Base-by-base conservation (phyloP, 2,797 vertebrate species). In the Sphaeramia orbicularis region DNA sequence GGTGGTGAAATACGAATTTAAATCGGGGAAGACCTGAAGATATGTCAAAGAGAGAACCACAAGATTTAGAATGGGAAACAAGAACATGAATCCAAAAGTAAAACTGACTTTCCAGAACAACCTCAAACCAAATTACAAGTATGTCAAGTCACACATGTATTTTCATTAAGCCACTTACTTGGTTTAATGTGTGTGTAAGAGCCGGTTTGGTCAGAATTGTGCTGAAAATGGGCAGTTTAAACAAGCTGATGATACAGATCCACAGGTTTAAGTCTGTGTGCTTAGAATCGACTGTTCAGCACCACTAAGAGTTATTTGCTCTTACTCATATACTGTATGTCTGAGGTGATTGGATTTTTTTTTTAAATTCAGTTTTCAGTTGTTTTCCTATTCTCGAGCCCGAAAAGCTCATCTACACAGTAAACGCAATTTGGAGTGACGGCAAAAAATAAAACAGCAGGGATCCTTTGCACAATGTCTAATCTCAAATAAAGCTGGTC, bases 401-500 rank as follows among this genome's bases (percentile, higher is more conserved):
- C 55, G 15, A 75, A 70, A 37, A 41, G 43, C 30, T 63, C 41
- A 2, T 63, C 41, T 2, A 0, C 49, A 27, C 24, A 27, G 50
- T 38, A 56, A 44, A 53, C 8, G 15, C 1, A 36, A 76, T 71
- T 55, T 77, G 41, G 70, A 87, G 69, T 74, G 79, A 79, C 55
- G 68, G 68, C 60, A 78, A 76, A 78, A 79, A 71, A 81, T 71
- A 65, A 77, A 79, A 78, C 63, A 48, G 43, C 54, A 67, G 69
- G 47, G 54, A 78, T 47, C 48, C 18, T 82, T 68, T 65, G 77
- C 72, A 86, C 57, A 56, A 67, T 80, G 24, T 79, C 16, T 80
- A 70, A 90, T 85, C 78, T 89, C 83, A 91, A 77, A 89, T 81
- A 83, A 84, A 82, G 72, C 80, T 84, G 2, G 41, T 89, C 37